Evolutionary conservation across 2,888 invertebrate genomes (phyloP), one percentile per base, ranked within the genome.

Genomic region (Coremacera marginata): DNA sequence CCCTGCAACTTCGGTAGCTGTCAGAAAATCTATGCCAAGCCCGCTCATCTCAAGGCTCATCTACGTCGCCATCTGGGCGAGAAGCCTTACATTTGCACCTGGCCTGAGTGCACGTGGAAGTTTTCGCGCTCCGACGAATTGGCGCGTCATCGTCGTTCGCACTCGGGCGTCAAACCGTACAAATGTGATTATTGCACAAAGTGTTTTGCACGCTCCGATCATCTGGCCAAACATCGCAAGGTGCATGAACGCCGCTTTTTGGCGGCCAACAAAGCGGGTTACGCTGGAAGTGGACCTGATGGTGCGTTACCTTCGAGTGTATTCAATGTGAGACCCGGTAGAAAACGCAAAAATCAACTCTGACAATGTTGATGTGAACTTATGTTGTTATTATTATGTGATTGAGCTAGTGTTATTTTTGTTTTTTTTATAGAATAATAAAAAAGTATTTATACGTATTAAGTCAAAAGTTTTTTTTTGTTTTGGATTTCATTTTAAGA

Each of bases 111-210:
- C 88, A 93, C 93, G 49, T 98, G 98, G 98, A 92, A 95, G 82
- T 98, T 98, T 90, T 97, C 97, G 22, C 92, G 98, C 77, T 98
- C 98, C 0, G 98, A 98, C 88, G 98, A 98, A 89, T 90, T 98
- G 81, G 96, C 97, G 2, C 92, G 98, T 25, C 98, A 98, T 88
- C 93, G 95, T 74, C 92, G 98, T 80, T 97, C 97, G n/a, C 98
- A 98, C 89, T 97, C 97, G 0, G 98, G 98, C 0, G 93, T 97
- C 80, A 98, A 98, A 89, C 98, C 98, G 0, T 98, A 98, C 89
- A 93, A 94, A 77, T 98, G 98, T 89, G 92, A 92, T 77, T 92
- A 95, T 83, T 98, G 98, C 88, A 92, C 94, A 70, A 98, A 98
- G 89, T 92, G 89, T 80, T 98, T 98, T 89, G 95, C 97, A 0